These are phyloP conservation scores for Sebastiscus albofasciatus DNA, from an alignment of 2,797 vertebrate genomes.

Conservation along the genomic window DNA sequence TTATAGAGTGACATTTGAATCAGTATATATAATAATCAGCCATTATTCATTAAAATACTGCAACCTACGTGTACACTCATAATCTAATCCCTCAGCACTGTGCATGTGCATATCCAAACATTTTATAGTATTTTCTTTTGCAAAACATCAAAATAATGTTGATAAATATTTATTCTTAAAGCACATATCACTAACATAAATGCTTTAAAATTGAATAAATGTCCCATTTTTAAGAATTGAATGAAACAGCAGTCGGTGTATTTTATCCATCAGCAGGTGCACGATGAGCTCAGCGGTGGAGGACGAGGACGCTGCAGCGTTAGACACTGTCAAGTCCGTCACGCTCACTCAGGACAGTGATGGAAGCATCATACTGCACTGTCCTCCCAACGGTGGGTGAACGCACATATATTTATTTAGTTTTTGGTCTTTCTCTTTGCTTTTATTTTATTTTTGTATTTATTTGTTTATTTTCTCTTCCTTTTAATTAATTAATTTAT, in stretches of 20 bases:
- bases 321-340: constrained; percentile 91
- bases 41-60: neutral
- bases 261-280: constrained; percentile 5
- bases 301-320: constrained; percentile 86
- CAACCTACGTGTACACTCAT: neutral
- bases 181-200: neutral
- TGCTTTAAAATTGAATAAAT: neutral
- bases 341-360: constrained; percentile 94
- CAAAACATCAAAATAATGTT: too few species aligned
- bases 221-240: too few species aligned
- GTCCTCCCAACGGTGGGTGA: constrained; percentile 87
- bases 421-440: neutral
- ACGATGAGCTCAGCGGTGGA: constrained; percentile 94
- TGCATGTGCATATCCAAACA: neutral
- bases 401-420: neutral
- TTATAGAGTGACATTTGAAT: neutral
- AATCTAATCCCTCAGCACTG: neutral
- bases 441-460: too few species aligned
- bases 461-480: too few species aligned
- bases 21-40: neutral
- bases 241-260: neutral
- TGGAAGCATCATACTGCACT: constrained; percentile 95
- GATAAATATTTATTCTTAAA: neutral
- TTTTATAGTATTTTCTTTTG: neutral
- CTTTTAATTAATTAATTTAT: too few species aligned